Conservation (phyloP, 2,888 invertebrate species). For the Ferdinandea cuprea region DNA sequence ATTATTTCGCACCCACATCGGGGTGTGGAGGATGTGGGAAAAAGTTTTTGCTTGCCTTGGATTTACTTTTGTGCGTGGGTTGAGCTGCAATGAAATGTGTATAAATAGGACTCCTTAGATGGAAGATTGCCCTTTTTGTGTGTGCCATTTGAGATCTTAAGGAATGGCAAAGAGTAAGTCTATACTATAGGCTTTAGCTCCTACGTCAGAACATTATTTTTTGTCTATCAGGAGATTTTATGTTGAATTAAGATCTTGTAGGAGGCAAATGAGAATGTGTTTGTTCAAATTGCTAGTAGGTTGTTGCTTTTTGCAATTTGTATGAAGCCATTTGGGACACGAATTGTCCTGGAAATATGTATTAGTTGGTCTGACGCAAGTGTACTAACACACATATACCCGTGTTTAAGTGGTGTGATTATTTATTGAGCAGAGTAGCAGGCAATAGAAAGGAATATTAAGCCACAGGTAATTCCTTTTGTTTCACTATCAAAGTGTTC, state of each 20-base stretch:
- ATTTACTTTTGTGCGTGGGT: conserved; percentile 39
- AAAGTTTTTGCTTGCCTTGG: conserved; percentile 15
- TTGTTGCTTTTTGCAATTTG: conserved; percentile 2
- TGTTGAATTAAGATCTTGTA: background rate
- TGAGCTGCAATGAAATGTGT: conserved; percentile 7
- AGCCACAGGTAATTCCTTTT: too few relatives aligned
- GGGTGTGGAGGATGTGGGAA: background rate
- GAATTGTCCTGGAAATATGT: background rate
- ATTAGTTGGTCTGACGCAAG: conserved; percentile 18
- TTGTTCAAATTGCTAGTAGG: background rate
- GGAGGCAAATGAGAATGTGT: background rate
- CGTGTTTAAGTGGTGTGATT: background rate
- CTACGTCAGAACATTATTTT: conserved; percentile 39
- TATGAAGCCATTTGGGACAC: conserved; percentile 20
- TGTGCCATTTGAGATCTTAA: conserved; percentile 16
- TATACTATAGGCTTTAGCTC: conserved; percentile 26
- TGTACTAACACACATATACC: conserved; percentile 11
- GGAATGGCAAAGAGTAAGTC: conserved; percentile 21
- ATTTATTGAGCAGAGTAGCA: too few relatives aligned
- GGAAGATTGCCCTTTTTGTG: conserved; percentile 28
- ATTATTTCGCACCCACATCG: conserved; percentile 68
- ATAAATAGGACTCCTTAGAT: conserved; percentile 26
- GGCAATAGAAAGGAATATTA: too few relatives aligned
- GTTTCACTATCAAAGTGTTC: too few relatives aligned
- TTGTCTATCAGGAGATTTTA: conserved; percentile 16